Evolutionary conservation across 2,797 vertebrate genomes (phyloP).

Genomic region (Gadopsis marmoratus): DNA sequence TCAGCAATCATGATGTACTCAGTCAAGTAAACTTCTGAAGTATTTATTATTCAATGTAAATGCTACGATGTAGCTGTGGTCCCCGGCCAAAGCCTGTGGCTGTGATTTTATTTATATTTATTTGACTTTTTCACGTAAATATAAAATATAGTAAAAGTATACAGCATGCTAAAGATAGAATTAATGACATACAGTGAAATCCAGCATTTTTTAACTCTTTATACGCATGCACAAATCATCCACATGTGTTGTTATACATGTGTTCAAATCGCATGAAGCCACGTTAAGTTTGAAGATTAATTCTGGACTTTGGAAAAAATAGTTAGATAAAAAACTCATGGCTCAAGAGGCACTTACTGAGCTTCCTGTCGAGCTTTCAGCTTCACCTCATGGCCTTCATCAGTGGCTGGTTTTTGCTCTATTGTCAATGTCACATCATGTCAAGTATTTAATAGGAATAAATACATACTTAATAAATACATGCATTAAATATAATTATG

Average conservation of each 20-base stretch:
- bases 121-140: background rate
- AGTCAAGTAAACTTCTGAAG: conserved; percentile 78
- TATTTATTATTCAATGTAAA: conserved; percentile 56
- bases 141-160: background rate
- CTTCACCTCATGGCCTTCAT: background rate
- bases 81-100: background rate
- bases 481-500: background rate
- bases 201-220: background rate
- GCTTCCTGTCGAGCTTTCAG: background rate
- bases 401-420: background rate
- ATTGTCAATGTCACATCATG: too few species aligned
- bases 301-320: background rate
- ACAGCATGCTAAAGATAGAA: background rate
- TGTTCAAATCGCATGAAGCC: background rate
- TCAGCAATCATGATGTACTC: conserved; percentile 78
- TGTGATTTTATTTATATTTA: conserved; percentile 5
- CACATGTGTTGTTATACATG: background rate
- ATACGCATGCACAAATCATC: background rate
- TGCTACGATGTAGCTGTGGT: conserved; percentile 12
- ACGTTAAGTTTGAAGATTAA: background rate
- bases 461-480: background rate
- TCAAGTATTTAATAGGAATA: background rate
- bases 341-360: background rate
- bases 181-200: background rate
- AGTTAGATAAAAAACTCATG: background rate